Evolutionary conservation across 2,888 invertebrate genomes (phyloP).

Genomic region (Hypena proboscidalis): DNA sequence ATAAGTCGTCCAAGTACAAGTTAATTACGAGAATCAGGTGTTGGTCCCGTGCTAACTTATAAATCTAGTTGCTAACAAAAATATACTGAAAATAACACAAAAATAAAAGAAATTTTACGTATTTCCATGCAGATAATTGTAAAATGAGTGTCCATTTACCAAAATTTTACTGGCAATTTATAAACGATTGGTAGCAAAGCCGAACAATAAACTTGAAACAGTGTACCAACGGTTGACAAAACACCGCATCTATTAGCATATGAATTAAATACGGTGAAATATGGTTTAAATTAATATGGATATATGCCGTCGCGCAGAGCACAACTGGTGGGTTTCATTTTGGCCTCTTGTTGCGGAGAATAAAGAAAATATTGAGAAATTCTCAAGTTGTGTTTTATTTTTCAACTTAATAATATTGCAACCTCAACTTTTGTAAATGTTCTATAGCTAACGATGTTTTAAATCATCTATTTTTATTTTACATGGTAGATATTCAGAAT

Average conservation of each 20-base stretch:
- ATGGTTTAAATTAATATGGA: constrained; percentile 91
- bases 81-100: too few species aligned
- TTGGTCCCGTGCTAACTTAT: too few species aligned
- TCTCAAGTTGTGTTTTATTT: too few species aligned
- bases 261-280: constrained; percentile 93
- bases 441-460: too few species aligned
- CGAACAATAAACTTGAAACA: constrained; percentile 54
- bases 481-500: too few species aligned
- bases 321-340: constrained; percentile 49
- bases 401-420: too few species aligned
- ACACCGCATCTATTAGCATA: constrained; percentile 89
- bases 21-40: too few species aligned
- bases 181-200: constrained; percentile 45
- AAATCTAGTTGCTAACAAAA: too few species aligned
- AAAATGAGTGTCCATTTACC: constrained; percentile 10
- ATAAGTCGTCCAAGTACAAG: too few species aligned
- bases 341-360: constrained; percentile 13
- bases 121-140: background rate
- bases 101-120: too few species aligned
- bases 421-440: too few species aligned
- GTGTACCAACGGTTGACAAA: constrained; percentile 77
- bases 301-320: constrained; percentile 80
- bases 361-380: background rate
- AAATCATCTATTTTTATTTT: too few species aligned
- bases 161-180: constrained; percentile 38